A percentile compares a stretch with the other conserved stretches of the same genome.
phyloP scores from a whole-genome alignment of 2,888 invertebrate species.

The Athalia rosae region DNA sequence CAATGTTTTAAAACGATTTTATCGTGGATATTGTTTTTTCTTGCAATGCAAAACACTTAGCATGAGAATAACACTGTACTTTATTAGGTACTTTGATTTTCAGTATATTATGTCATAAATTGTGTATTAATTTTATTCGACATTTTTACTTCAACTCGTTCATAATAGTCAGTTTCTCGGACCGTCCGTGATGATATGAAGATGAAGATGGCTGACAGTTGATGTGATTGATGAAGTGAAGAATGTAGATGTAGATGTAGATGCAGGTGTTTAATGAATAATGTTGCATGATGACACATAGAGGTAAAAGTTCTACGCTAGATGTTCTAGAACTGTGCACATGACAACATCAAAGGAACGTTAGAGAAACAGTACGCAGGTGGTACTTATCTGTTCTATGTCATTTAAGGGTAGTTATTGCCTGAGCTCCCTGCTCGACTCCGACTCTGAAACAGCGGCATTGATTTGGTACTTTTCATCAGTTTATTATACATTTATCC shows the following conservation, averaged over 20 bases:
- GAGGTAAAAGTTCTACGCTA: slow-evolving; percentile 55
- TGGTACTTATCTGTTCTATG: slow-evolving; percentile 63
- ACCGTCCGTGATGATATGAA: slow-evolving; percentile 43
- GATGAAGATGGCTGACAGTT: slow-evolving; percentile 47
- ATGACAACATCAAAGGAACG: slow-evolving; percentile 64
- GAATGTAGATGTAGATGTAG: slow-evolving; percentile 49
- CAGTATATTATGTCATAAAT: slow-evolving; percentile 2
- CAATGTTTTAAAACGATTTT: slow-evolving; percentile 5
- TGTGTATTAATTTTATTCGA: neutral
- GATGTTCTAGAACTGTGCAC: slow-evolving; percentile 61
- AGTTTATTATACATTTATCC: neutral
- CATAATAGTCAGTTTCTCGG: slow-evolving; percentile 31
- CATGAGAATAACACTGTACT: slow-evolving; percentile 24
- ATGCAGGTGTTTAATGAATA: slow-evolving; percentile 44
- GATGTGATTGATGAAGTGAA: slow-evolving; percentile 44
- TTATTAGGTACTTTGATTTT: slow-evolving; percentile 10
- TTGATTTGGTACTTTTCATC: neutral
- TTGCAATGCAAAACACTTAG: slow-evolving; percentile 18
- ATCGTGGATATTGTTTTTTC: neutral
- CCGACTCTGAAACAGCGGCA: slow-evolving; percentile 20
- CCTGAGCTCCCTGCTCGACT: slow-evolving; percentile 33
- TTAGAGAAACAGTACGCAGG: slow-evolving; percentile 56
- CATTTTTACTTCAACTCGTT: neutral
- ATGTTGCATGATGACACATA: slow-evolving; percentile 44
- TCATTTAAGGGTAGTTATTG: slow-evolving; percentile 35